Conservation (phyloP, 2,888 invertebrate species). For the Athalia rosae region DNA sequence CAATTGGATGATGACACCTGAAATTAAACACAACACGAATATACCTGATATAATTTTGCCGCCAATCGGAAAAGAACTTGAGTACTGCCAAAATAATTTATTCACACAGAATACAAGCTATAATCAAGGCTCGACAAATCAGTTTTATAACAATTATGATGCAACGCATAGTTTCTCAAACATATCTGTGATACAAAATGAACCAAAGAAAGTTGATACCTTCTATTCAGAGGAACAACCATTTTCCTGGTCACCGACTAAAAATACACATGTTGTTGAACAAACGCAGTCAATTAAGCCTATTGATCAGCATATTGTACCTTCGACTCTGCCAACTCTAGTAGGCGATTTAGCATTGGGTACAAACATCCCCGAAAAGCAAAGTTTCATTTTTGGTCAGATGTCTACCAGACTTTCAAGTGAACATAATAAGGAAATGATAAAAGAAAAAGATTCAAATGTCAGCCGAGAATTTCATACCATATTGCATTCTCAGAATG, state of each 20-base stretch:
- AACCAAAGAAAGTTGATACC: constrained; percentile 63
- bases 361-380: constrained; percentile 68
- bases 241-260: constrained; percentile 78
- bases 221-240: constrained; percentile 74
- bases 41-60: constrained; percentile 74
- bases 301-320: constrained; percentile 72
- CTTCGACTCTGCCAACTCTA: constrained; percentile 77
- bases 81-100: constrained; percentile 71
- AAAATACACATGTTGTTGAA: constrained; percentile 73
- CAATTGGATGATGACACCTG: constrained; percentile 80
- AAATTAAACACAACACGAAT: constrained; percentile 71
- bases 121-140: constrained; percentile 67
- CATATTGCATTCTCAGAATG: constrained; percentile 69
- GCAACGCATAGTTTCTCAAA: constrained; percentile 68
- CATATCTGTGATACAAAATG: constrained; percentile 65
- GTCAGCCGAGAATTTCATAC: constrained; percentile 64
- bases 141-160: constrained; percentile 72
- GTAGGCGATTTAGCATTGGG: constrained; percentile 78
- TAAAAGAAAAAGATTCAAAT: constrained; percentile 65
- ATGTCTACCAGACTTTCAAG: constrained; percentile 54
- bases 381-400: constrained; percentile 67
- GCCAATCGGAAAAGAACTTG: constrained; percentile 72
- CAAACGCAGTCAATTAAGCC: constrained; percentile 63
- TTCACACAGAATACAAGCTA: constrained; percentile 68
- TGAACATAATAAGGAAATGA: constrained; percentile 60